Evolutionary conservation across 2,113 vertebrate species (phyloP).

Genomic region (Calypte anna): DNA sequence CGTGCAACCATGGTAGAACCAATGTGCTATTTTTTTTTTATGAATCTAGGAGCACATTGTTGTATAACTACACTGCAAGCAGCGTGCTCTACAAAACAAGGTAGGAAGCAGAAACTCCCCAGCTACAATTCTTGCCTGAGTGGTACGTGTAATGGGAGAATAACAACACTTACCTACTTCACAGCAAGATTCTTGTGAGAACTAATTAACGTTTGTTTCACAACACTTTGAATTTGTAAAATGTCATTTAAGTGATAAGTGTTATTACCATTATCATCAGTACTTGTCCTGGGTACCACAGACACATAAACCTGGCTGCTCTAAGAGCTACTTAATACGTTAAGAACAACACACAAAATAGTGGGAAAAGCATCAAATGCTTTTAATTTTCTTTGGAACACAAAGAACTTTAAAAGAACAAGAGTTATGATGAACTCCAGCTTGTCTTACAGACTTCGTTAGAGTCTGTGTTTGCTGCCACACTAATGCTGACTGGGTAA

Average conservation of each 20-base stretch:
- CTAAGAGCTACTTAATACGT: neutral
- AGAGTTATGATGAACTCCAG: neutral
- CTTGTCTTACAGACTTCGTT: neutral
- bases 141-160: neutral
- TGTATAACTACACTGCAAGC: neutral
- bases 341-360: neutral
- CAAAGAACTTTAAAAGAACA: neutral
- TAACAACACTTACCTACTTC: constrained; percentile 50
- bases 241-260: constrained; percentile 51
- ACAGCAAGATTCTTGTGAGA: constrained; percentile 55
- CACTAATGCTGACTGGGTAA: neutral
- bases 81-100: neutral
- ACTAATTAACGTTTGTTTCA: constrained; percentile 65
- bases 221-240: constrained; percentile 47
- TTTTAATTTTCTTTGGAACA: neutral
- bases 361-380: neutral
- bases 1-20: fast-evolving
- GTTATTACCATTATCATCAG: constrained; percentile 44
- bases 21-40: neutral
- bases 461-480: neutral
- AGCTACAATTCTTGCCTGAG: neutral
- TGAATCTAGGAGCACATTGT: neutral
- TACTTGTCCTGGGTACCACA: neutral
- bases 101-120: neutral
- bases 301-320: neutral